Conservation (phyloP, 2,797 vertebrate species). For the Peromyscus aztecus region DNA sequence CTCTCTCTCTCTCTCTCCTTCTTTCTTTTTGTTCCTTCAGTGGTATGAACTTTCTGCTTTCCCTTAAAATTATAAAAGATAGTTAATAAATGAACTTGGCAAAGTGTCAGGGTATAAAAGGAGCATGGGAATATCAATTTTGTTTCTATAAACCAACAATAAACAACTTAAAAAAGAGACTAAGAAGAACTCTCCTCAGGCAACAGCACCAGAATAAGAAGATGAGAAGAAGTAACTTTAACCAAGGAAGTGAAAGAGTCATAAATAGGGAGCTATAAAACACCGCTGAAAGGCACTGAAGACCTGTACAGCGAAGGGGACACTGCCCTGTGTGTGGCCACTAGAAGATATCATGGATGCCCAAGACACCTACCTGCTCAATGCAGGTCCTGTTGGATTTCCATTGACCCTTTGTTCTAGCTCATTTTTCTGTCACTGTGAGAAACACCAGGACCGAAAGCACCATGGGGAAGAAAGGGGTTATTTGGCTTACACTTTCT, state of each 20-base stretch:
- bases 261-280: neutral
- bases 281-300: neutral
- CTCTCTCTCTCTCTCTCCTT: too few species aligned
- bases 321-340: neutral
- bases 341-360: neutral
- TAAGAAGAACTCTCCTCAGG: neutral
- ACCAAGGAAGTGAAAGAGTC: neutral
- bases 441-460: neutral
- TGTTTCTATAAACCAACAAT: slow-evolving; percentile 19
- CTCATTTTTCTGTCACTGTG: neutral
- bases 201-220: slow-evolving; percentile 5
- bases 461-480: neutral
- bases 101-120: slow-evolving; percentile 8
- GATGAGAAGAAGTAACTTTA: neutral
- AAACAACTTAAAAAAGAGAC: neutral
- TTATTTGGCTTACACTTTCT: neutral
- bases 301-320: neutral
- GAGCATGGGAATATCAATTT: neutral
- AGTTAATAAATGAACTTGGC: slow-evolving; percentile 12
- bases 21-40: neutral
- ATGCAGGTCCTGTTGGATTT: neutral
- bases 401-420: neutral
- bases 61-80: slow-evolving; percentile 51
- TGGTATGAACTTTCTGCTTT: slow-evolving; percentile 23
- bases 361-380: neutral